Conservation (phyloP, 2,113 vertebrate genomes). For the Pristiophorus japonicus region DNA sequence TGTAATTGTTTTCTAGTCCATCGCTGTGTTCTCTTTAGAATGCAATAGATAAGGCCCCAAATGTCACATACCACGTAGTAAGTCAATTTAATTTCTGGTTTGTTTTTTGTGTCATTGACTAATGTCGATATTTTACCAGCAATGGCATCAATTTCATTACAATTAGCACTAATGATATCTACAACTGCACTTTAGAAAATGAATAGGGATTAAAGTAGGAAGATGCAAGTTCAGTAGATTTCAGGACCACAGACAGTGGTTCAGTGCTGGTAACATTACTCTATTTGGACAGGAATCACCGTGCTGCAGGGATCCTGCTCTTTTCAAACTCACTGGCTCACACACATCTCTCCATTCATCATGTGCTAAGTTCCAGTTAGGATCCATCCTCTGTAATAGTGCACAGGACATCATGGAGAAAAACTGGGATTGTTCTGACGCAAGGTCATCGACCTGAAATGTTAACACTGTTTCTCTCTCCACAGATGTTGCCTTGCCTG, state of each 20-base stretch:
- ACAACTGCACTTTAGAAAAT: constrained; percentile 39
- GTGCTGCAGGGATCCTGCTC: constrained; percentile 41
- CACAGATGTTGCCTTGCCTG: too few species aligned
- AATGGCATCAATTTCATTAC: neutral
- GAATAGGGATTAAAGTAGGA: constrained; percentile 41
- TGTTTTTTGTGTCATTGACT: neutral
- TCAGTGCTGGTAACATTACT: constrained; percentile 45
- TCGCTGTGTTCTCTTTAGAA: neutral
- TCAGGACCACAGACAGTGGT: constrained; percentile 39
- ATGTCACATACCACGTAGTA: neutral
- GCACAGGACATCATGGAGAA: neutral
- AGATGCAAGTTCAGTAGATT: constrained; percentile 47
- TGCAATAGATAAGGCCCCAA: neutral
- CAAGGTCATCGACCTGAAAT: too few species aligned
- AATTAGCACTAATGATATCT: neutral
- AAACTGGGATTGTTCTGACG: neutral
- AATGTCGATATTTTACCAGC: neutral
- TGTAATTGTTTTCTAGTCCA: neutral
- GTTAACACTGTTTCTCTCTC: too few species aligned
- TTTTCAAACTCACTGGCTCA: constrained; percentile 46
- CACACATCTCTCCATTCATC: constrained; percentile 46
- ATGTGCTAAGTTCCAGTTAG: neutral
- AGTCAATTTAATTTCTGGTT: neutral
- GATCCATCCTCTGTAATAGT: neutral
- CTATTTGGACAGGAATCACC: constrained; percentile 47